Base-by-base conservation (phyloP, 2,888 invertebrate genomes). In the Clepsis dumicolana region DNA sequence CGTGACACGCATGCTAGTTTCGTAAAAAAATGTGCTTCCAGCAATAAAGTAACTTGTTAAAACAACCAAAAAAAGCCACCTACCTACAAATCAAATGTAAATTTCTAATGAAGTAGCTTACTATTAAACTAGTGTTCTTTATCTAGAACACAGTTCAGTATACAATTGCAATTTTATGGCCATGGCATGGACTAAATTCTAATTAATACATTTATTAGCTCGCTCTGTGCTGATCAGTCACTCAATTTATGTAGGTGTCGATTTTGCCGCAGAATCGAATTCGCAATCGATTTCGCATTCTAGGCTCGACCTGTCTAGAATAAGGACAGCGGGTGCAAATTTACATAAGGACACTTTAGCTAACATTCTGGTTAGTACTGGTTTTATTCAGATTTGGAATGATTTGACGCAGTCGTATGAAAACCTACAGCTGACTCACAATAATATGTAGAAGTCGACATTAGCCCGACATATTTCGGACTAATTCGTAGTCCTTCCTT, bases 181-280 rank as follows among this genome's bases (percentile, higher is more conserved):
- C n/a, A 12, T 1, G 4, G 35, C 24, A 25, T n/a, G 41, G 52
- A 24, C 53, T 29, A 68, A 57, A 68, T 68, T 68, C 63, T 64
- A 64, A 68, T 59, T 59, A 63, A 50, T 44, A 59, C 63, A 68
- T 64, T n/a, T 64, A 68, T 29, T 18, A 29, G 54, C 62, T 65
- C 16, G 57, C 21, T 21, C 29, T 57, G 57, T 67, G 18, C 60
- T 16, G 50, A 18, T 35, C 41, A 25, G 38, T 21, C 8, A 29
- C 27, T 61, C 56, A 57, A 57, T 70, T 70, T 70, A 65, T 70
- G 53, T 56, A 38, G 65, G 61, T 50, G 61, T 57, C 50, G 57
- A 65, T 52, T 59, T 52, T 27, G 18, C 57, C 57, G 63, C 57
- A n/a, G 64, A 63, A 38, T 62, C 41, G 41, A 65, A 70, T 69